Evolutionary conservation across 2,888 invertebrate genomes (phyloP).

Genomic region (Trissolcus japonicus): DNA sequence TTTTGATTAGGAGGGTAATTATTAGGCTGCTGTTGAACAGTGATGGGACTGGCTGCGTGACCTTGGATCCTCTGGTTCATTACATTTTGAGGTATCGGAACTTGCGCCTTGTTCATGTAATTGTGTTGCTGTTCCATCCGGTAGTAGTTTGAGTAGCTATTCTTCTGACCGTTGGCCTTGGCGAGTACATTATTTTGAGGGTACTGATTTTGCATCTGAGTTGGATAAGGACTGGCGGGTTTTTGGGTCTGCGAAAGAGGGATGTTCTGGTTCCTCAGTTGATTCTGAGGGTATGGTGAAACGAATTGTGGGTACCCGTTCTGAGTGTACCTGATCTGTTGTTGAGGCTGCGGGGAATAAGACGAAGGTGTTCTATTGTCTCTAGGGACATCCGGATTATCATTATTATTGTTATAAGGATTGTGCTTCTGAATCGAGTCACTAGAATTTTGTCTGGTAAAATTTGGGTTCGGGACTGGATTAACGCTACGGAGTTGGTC

Average conservation of each 20-base stretch:
- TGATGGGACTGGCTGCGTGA: conserved; percentile 71
- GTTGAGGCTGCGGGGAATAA: conserved; percentile 67
- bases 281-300: conserved; percentile 66
- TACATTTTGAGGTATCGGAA: conserved; percentile 65
- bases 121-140: conserved; percentile 74
- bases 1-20: conserved; percentile 67
- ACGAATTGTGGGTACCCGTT: conserved; percentile 65
- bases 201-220: conserved; percentile 68
- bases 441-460: conserved; percentile 64
- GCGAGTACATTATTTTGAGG: conserved; percentile 69
- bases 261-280: conserved; percentile 68
- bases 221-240: conserved; percentile 71
- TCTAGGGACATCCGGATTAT: conserved; percentile 64
- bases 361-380: conserved; percentile 64
- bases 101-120: conserved; percentile 71
- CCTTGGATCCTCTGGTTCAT: conserved; percentile 67
- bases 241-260: conserved; percentile 69
- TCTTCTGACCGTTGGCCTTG: conserved; percentile 64
- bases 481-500: conserved; percentile 72
- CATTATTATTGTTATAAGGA: conserved; percentile 64
- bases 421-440: conserved; percentile 62
- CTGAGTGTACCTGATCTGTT: conserved; percentile 69
- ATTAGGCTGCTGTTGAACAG: conserved; percentile 68
- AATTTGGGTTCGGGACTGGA: conserved; percentile 61
- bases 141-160: conserved; percentile 68